Percentiles rank a stretch among this genome's conserved stretches.
Evolutionary conservation across 2,797 vertebrate genomes (phyloP).

Genomic region (Neomorphus geoffroyi): DNA sequence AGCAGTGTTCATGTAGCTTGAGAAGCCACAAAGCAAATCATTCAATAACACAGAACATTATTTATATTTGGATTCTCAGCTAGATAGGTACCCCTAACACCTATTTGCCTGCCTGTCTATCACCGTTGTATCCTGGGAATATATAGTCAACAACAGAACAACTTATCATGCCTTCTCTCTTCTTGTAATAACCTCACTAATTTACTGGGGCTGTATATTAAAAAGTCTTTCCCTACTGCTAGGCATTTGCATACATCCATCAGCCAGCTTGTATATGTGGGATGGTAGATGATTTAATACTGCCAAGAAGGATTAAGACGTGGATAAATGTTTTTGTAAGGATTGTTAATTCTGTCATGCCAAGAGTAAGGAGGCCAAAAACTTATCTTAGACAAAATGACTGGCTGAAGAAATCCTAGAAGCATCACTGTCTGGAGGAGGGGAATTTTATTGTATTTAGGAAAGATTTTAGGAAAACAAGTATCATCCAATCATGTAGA

Average conservation of each 20-base stretch:
- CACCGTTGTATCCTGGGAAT: background rate
- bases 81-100: background rate
- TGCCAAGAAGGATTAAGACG: constrained; percentile 23
- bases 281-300: constrained; percentile 51
- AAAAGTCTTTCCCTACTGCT: background rate
- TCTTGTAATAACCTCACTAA: constrained; percentile 33
- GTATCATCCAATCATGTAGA: background rate
- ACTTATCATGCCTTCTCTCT: constrained; percentile 24
- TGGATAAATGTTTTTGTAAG: constrained; percentile 55
- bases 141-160: constrained; percentile 4
- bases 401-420: background rate
- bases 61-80: background rate
- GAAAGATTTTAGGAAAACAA: background rate
- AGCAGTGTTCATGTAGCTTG: background rate
- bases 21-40: background rate
- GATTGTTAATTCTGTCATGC: constrained; percentile 1
- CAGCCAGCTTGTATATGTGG: constrained; percentile 37
- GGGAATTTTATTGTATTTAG: background rate
- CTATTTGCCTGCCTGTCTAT: background rate
- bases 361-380: background rate
- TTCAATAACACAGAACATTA: background rate
- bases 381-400: background rate
- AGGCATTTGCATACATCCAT: constrained; percentile 63
- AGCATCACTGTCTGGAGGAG: background rate
- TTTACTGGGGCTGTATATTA: constrained; percentile 51